Base-by-base conservation (phyloP, 2,113 vertebrate species). In the Upupa epops region DNA sequence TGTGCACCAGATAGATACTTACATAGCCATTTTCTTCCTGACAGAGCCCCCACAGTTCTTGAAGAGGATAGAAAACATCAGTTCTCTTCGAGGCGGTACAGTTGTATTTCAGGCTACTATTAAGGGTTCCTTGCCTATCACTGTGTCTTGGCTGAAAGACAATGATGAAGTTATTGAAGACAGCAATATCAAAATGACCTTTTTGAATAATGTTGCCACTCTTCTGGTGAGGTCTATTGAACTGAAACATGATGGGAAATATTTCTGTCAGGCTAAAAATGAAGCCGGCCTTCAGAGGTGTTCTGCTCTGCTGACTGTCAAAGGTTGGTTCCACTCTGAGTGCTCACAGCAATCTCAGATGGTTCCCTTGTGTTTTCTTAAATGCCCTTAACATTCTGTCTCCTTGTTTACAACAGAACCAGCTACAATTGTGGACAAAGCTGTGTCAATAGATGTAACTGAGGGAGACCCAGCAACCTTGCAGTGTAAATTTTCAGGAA, bases 201-300 rank as follows among this genome's bases (percentile, higher is more conserved):
- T 98, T 96, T 98, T 99, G 94, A 98, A 98, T 95, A 98, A 97
- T 51, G 97, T 97, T 46, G 98, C 99, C n/a, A 96, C 98, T 88
- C 97, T 99, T 86, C 97, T 98, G 93, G 97, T 99, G 91, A 98
- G 96, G 83, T 97, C 97, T 91, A 95, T 99, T 81, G 98, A 99
- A 94, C 97, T 98, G 93, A 98, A 98, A 80, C 98, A 99, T 34
- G 98, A 97, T 58, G 99, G 99, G 68, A 99, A 99, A 95, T 99
- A 99, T 73, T 98, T 98, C 40, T 99, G 99, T 95, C 98, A 99
- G 90, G 98, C 98, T n/a, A 99, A 99, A 97, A 99, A 99, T 25
- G 99, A 99, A 94, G 99, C 99, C 4, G 99, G 99, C 65, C 98
- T 98, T 96, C 99, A 99, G 95, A 99, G 98, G 15, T 99, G 99